Conservation (phyloP, 2,888 invertebrate species). For the Myathropa florea region DNA sequence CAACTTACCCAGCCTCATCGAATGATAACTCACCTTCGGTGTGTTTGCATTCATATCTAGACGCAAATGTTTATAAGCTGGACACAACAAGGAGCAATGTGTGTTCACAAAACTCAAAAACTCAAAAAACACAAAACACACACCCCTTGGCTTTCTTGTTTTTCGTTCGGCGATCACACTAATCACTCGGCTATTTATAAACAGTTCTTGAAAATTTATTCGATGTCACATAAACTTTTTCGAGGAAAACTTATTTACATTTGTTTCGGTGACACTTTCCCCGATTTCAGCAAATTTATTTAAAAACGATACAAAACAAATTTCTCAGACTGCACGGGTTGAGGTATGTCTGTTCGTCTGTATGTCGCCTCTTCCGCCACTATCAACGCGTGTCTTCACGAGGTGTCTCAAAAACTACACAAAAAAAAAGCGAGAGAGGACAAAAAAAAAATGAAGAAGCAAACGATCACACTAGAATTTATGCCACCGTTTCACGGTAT, state of each 20-base stretch:
- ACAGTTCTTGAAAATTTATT: slow-evolving; percentile 50
- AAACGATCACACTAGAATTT: slow-evolving; percentile 10
- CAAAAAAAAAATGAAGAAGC: neutral
- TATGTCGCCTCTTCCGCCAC: neutral
- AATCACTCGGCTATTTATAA: slow-evolving; percentile 48
- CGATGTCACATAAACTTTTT: slow-evolving; percentile 23
- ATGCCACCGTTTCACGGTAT: slow-evolving; percentile 29
- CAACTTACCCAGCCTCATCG: slow-evolving; percentile 24
- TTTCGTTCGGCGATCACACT: neutral
- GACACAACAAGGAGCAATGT: neutral
- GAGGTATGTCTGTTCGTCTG: neutral
- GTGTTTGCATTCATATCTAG: slow-evolving; percentile 18
- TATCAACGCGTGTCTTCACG: slow-evolving; percentile 25
- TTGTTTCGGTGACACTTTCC: slow-evolving; percentile 25
- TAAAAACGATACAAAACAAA: neutral
- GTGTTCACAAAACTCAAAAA: neutral
- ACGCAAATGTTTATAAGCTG: neutral
- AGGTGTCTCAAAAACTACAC: slow-evolving; percentile 7
- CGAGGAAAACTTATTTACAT: slow-evolving; percentile 3
- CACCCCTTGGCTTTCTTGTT: neutral
- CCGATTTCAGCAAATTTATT: slow-evolving; percentile 26
- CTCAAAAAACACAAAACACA: no score
- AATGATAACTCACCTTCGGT: slow-evolving; percentile 55
- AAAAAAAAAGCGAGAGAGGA: neutral
- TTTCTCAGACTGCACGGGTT: neutral